A percentile compares a stretch with the other conserved stretches of the same genome.
phyloP scores from a whole-genome alignment of 2,888 invertebrate genomes.

The Dromius quadrimaculatus region DNA sequence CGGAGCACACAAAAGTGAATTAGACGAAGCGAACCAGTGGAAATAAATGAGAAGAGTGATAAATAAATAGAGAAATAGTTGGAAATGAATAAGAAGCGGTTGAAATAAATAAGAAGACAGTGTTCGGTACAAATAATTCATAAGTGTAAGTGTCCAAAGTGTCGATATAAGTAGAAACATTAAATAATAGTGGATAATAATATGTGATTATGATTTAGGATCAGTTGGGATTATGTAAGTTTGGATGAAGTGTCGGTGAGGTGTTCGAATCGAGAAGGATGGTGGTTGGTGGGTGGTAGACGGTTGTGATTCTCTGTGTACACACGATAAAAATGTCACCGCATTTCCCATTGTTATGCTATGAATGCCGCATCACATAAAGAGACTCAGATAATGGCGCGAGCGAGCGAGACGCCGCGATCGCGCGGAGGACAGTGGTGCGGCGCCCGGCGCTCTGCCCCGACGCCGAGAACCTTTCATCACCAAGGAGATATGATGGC shows the following conservation, averaged over 20 bases:
- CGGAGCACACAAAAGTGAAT: too few relatives aligned
- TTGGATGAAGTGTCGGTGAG: background rate
- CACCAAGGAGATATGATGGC: conserved; percentile 65
- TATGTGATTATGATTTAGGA: too few relatives aligned
- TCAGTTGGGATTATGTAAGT: background rate
- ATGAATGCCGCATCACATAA: conserved; percentile 64
- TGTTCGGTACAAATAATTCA: background rate
- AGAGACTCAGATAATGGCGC: conserved; percentile 63
- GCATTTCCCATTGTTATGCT: conserved; percentile 63
- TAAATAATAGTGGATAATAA: too few relatives aligned
- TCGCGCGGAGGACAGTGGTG: too few relatives aligned
- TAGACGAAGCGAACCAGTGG: too few relatives aligned
- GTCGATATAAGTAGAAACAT: too few relatives aligned
- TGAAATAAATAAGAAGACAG: too few relatives aligned
- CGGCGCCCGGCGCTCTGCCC: conserved; percentile 29
- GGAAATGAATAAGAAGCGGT: too few relatives aligned
- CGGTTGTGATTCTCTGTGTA: conserved; percentile 61
- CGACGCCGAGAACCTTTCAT: conserved; percentile 60
- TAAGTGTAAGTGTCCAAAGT: too few relatives aligned
- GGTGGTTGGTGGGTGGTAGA: conserved; percentile 27
- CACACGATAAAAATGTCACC: conserved; percentile 64
- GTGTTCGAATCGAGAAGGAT: background rate
- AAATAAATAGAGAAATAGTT: too few relatives aligned
- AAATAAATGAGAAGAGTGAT: too few relatives aligned
- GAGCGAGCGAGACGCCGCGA: conserved; percentile 49